These are phyloP conservation scores for Apamea crenata DNA, from an alignment of 2,888 invertebrate genomes.

Conservation along the genomic window DNA sequence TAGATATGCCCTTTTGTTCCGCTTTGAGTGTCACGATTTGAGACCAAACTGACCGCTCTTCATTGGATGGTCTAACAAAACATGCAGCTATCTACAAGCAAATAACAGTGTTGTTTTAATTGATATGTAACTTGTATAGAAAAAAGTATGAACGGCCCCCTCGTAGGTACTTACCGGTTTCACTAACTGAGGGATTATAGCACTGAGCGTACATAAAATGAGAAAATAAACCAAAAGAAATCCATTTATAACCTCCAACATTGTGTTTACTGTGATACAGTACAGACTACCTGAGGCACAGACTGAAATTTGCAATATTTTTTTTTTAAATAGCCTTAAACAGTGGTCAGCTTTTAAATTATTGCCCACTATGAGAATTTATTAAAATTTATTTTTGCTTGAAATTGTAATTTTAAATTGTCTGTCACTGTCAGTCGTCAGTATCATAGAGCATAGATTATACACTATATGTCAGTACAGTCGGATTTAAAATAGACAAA, in stretches of 20 bases:
- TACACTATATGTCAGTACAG: too few species aligned
- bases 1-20: constrained; percentile 87
- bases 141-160: background rate
- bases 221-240: constrained; percentile 86
- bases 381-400: background rate
- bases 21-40: constrained; percentile 84
- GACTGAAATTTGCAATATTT: background rate
- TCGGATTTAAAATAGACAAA: too few species aligned
- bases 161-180: constrained; percentile 85
- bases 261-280: constrained; percentile 55
- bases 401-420: background rate
- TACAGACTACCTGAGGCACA: background rate
- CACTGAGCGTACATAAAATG: constrained; percentile 85
- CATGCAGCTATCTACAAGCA: constrained; percentile 87
- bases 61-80: constrained; percentile 83
- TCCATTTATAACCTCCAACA: constrained; percentile 87
- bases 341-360: background rate
- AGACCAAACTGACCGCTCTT: constrained; percentile 83
- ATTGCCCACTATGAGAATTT: background rate
- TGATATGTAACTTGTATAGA: background rate
- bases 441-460: too few species aligned
- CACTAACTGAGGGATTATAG: constrained; percentile 84
- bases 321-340: background rate
- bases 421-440: background rate
- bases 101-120: background rate